Evolutionary conservation across 23 tunicate genomes (phyloP), one percentile per base, ranked within the genome.

Genomic region (Ciona savignyi): DNA sequence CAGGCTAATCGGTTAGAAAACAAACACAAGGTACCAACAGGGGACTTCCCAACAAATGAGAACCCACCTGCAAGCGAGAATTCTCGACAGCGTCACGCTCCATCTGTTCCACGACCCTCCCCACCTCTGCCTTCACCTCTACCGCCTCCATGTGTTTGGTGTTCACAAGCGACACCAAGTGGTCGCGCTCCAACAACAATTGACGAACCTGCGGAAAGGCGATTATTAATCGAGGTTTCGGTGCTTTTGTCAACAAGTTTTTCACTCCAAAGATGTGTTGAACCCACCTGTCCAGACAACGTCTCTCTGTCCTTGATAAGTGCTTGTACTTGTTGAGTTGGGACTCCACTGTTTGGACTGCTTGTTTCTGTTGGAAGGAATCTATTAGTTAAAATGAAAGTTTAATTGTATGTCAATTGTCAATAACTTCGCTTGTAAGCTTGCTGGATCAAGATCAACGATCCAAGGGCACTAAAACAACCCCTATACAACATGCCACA

Each of bases 111-210:
- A 86, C 78, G 33, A 83, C 97, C 29, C 80, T 66, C 27, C 21
- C 64, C 1, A 78, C 86, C 42, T 85, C 75, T 22, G 64, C 89
- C 31, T 74, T 75, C 51, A 75, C 65, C 74, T 33, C 51, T 11
- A 76, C 49, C 74, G 73, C 81, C 82, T 90, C 97, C 67, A 66
- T 35, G 83, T 90, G 97, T 72, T 82, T 84, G 70, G 62, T 76
- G 78, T 84, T 83, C 27, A 90, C 70, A 34, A 90, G 74, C 33
- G 90, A 80, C 71, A 90, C 97, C 74, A 90, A 65, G 51, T 90
- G 97, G 71, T 90, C 74, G n/a, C 97, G 85, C 48, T 90, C 97
- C n/a, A 67, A 66, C 48, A 90, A 72, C 4, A 90, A 63, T 64
- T 90, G 97, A 15, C 65, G 97, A 42, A 90, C 79, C 86, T 87